These are phyloP conservation scores for Amphipyra tragopoginis DNA, from an alignment of 2,888 invertebrate genomes.

Conservation along the genomic window DNA sequence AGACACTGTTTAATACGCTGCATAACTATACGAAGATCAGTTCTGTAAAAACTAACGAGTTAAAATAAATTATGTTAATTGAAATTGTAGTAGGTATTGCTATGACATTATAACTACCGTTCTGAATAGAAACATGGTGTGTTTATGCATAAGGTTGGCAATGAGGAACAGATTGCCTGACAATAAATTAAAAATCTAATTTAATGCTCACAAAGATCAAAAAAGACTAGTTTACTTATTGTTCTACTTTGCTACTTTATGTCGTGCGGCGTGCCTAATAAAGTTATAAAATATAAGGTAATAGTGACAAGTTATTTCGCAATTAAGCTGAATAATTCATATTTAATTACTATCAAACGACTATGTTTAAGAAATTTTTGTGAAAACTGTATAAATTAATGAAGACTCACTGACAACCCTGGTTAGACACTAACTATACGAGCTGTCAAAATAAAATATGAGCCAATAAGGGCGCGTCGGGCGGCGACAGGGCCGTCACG, in stretches of 20 bases:
- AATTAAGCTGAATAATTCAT: background rate
- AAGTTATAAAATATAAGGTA: too few relatives aligned
- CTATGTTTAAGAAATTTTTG: background rate
- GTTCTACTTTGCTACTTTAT: too few relatives aligned
- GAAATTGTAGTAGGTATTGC: too few relatives aligned
- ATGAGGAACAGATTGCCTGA: too few relatives aligned
- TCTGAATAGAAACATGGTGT: constrained; percentile 8
- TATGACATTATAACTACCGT: too few relatives aligned
- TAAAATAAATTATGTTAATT: too few relatives aligned
- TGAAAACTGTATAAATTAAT: constrained; percentile 28
- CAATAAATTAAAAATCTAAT: background rate
- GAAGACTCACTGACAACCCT: constrained; percentile 66
- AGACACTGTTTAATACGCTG: too few relatives aligned
- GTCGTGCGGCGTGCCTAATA: too few relatives aligned
- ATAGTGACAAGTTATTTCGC: too few relatives aligned
- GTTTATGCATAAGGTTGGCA: constrained; percentile 1
- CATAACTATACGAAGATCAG: too few relatives aligned
- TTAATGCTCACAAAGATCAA: background rate
- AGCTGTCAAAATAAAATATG: constrained; percentile 88
- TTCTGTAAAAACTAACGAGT: too few relatives aligned
- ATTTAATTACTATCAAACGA: background rate
- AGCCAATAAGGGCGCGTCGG: constrained; percentile 83
- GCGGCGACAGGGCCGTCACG: constrained; percentile 86
- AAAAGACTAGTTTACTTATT: too few relatives aligned
- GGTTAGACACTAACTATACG: constrained; percentile 71